phyloP scores from a whole-genome alignment of 2,113 vertebrate genomes.

The Cercopithecus mona region DNA sequence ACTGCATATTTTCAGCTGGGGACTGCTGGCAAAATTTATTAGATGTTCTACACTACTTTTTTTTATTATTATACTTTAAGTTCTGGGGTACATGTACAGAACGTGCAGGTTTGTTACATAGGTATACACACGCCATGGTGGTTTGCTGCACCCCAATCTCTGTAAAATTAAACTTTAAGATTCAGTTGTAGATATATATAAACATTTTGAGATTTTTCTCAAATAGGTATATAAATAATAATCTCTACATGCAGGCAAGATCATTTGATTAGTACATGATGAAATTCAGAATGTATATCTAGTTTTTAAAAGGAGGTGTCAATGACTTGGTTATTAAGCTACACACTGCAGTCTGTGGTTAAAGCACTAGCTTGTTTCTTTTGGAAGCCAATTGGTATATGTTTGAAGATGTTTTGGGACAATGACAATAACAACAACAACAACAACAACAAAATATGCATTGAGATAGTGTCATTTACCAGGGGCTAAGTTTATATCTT shows the following conservation, averaged over 20 bases:
- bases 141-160: too few species aligned
- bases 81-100: too few species aligned
- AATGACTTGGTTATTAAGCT: not conserved
- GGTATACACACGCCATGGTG: too few species aligned
- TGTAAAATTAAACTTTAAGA: not conserved
- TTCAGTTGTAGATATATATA: not conserved
- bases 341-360: not conserved
- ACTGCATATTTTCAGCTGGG: not conserved
- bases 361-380: not conserved
- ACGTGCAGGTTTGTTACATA: too few species aligned
- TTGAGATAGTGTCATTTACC: not conserved
- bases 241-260: not conserved
- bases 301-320: not conserved
- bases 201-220: not conserved
- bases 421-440: not conserved
- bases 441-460: not conserved
- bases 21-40: not conserved
- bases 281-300: not conserved
- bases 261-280: not conserved
- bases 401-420: not conserved
- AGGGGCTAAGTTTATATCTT: not conserved
- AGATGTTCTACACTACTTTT: not conserved
- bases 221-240: constrained; percentile 17
- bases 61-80: not conserved
- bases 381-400: not conserved